A percentile compares a stretch with the other conserved stretches of the same genome.
These are phyloP conservation scores for Gonioctena quinquepunctata DNA, from an alignment of 1,140 invertebrate genomes.

Conservation along the genomic window DNA sequence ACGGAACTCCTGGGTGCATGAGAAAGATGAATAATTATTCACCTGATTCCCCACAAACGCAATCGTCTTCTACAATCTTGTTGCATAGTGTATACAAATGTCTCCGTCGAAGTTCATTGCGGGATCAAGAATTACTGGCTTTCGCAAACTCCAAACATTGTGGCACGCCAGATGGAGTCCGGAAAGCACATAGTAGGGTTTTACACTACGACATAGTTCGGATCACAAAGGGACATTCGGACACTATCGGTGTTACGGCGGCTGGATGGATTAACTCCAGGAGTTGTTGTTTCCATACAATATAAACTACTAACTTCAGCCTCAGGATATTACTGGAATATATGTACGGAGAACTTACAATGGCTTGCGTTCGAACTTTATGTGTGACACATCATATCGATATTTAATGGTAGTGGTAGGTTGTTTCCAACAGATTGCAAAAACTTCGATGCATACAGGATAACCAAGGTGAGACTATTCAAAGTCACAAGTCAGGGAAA, in stretches of 20 bases:
- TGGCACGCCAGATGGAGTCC: not conserved
- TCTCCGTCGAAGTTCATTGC: not conserved
- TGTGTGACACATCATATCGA: too few relatives aligned
- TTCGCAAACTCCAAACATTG: conserved; percentile 3
- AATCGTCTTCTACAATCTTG: too few relatives aligned
- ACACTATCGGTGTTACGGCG: conserved; percentile 1
- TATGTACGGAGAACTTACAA: not conserved
- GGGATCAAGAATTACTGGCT: not conserved
- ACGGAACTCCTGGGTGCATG: too few relatives aligned
- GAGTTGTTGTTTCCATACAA: not conserved
- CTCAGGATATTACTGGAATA: not conserved
- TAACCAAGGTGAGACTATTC: too few relatives aligned
- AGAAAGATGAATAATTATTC: too few relatives aligned
- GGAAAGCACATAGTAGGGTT: not conserved
- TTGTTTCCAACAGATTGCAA: too few relatives aligned
- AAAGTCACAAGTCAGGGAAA: too few relatives aligned
- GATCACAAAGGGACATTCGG: conserved; percentile 11
- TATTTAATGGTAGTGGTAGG: too few relatives aligned
- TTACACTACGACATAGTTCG: not conserved
- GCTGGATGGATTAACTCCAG: not conserved
- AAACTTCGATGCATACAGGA: too few relatives aligned
- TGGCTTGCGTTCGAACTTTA: not conserved
- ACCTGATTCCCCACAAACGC: too few relatives aligned
- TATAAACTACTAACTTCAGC: not conserved
- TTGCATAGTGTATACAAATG: too few relatives aligned